Evolutionary conservation across 1,140 invertebrate genomes (phyloP).

Genomic region (Zaprionus kolodkinae): DNA sequence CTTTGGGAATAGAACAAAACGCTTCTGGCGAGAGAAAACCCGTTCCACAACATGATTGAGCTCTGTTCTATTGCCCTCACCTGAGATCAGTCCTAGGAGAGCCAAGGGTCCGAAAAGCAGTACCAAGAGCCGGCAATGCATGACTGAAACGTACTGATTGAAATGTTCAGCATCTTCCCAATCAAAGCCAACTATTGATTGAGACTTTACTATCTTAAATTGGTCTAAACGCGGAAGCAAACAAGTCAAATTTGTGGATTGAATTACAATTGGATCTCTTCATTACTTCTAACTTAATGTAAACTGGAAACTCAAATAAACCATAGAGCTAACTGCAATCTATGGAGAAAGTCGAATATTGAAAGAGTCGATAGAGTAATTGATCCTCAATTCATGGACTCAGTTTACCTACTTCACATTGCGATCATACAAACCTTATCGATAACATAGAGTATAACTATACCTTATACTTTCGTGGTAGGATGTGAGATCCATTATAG

Average conservation of each 20-base stretch:
- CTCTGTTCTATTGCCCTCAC: conserved; percentile 35
- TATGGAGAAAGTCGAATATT: background rate
- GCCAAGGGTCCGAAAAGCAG: conserved; percentile 27
- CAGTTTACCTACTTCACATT: too few relatives aligned
- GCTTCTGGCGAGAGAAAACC: conserved; percentile 71
- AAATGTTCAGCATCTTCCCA: conserved; percentile 21
- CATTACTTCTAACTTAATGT: background rate
- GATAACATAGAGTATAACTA: too few relatives aligned
- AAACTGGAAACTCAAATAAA: conserved; percentile 2
- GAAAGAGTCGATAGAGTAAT: too few relatives aligned
- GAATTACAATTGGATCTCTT: background rate
- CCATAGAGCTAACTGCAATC: background rate
- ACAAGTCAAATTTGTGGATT: background rate
- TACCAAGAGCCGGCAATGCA: conserved; percentile 49
- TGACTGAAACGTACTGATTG: conserved; percentile 62
- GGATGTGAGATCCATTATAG: too few relatives aligned
- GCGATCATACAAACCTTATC: too few relatives aligned
- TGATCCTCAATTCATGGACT: background rate
- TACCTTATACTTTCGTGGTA: too few relatives aligned
- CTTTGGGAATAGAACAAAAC: conserved; percentile 71
- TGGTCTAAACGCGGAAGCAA: background rate
- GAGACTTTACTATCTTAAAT: background rate
- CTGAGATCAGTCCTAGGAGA: background rate
- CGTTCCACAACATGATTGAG: conserved; percentile 63
- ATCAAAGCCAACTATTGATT: background rate